Base-by-base conservation (phyloP, 1,140 invertebrate genomes). In the Drosophila subobscura region DNA sequence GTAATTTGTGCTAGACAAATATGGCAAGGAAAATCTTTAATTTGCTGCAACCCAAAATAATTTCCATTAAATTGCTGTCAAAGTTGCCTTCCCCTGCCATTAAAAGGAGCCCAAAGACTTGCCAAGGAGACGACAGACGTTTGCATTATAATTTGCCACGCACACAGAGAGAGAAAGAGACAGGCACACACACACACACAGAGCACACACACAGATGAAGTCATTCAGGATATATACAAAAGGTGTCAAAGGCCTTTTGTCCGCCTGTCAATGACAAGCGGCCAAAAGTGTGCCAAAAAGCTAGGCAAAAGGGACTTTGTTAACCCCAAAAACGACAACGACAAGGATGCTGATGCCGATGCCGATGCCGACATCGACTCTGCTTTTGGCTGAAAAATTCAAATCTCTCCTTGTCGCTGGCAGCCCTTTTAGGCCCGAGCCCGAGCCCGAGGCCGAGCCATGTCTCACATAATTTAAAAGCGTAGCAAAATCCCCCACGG, bases 381-480 rank as follows among this genome's bases (percentile, higher is more conserved):
- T 54, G 61, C 16, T 20, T 20, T 27, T 33, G 41, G 61, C 56
- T 42, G 77, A 85, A 88, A 85, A 86, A 85, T 85, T 88, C 77
- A 85, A 85, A 85, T 85, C 64, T 59, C 54, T 76, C 6, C 25
- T 72, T 76, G 57, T 50, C 49, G 60, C 50, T 74, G 78, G 42
- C 68, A 67, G 59, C 52, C 59, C 23, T 52, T 84, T 83, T 65
- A 58, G 66, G 64, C 64, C 79, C 49, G 29, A n/a, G 42, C 33
- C 33, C 10, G 7, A 37, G 33, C 10, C 33, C 27, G 27, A 29
- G 27, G 2, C 60, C 46, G 60, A 20, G 66, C 66, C 83, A 77
- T 84, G 80, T 86, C 81, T 52, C 75, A 86, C 81, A 85, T 86
- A 86, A 86, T 85, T 85, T 85, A 88, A 88, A 84, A 74, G 64